These are phyloP conservation scores for Drosophila eohydei DNA, from an alignment of 2,888 invertebrate genomes.

Conservation along the genomic window DNA sequence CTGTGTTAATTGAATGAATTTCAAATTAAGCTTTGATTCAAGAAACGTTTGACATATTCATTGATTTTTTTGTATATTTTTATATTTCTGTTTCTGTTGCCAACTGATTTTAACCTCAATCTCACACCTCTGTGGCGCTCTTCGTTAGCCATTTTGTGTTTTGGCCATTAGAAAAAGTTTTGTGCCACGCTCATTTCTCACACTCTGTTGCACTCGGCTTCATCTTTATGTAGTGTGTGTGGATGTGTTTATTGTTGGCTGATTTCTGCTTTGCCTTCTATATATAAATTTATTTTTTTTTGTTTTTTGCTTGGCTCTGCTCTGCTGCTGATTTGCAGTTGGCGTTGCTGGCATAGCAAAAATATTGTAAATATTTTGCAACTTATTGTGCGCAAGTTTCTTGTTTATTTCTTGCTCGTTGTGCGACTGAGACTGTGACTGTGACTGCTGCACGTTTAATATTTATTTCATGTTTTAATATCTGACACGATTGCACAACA, in stretches of 20 bases:
- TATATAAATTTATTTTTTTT: constrained; percentile 11
- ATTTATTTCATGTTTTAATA: constrained; percentile 82
- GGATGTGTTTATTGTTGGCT: constrained; percentile 12
- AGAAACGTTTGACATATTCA: not conserved
- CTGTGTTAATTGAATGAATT: not conserved
- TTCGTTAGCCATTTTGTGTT: constrained; percentile 53
- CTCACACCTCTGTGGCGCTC: not conserved
- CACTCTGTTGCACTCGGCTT: constrained; percentile 33
- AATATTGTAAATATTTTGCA: constrained; percentile 66
- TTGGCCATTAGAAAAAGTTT: constrained; percentile 43
- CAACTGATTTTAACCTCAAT: constrained; percentile 17
- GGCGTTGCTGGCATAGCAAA: constrained; percentile 41
- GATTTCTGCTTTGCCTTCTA: constrained; percentile 7
- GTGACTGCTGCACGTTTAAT: constrained; percentile 66
- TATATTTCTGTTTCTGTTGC: constrained; percentile 5
- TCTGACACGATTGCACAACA: constrained; percentile 77
- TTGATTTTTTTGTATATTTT: not conserved
- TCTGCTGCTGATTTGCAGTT: constrained; percentile 26
- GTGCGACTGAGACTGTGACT: constrained; percentile 11
- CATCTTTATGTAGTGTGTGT: constrained; percentile 16
- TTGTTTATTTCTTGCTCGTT: constrained; percentile 33
- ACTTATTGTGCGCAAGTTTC: constrained; percentile 68
- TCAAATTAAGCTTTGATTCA: constrained; percentile 5
- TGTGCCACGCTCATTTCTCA: constrained; percentile 30
- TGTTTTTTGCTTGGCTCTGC: constrained; percentile 4